Evolutionary conservation across 2,797 vertebrate genomes (phyloP).

Genomic region (Tapirus indicus): DNA sequence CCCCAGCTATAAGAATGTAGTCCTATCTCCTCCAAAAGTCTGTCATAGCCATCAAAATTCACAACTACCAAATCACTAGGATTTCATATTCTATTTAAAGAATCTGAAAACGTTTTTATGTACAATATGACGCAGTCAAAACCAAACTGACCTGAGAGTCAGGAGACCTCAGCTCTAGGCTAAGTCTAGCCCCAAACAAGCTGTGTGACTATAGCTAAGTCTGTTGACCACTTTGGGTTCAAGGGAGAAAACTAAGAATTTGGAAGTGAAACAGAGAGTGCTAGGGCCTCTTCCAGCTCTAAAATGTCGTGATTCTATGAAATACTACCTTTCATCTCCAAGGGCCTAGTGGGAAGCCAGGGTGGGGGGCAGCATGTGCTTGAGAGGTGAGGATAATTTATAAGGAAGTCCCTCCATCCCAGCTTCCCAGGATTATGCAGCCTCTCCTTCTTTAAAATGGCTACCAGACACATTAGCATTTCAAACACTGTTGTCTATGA

Average conservation of each 20-base stretch:
- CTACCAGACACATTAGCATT: constrained; percentile 53
- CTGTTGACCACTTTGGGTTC: not conserved
- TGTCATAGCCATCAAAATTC: constrained; percentile 44
- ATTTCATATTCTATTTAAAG: not conserved
- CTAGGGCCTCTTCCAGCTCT: not conserved
- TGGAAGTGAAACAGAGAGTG: constrained; percentile 35
- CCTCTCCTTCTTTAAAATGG: constrained; percentile 22
- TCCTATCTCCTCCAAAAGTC: constrained; percentile 15
- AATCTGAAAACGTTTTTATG: not conserved
- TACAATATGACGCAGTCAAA: not conserved
- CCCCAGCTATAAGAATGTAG: not conserved
- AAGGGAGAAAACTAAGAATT: constrained; percentile 36
- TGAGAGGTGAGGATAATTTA: constrained; percentile 3
- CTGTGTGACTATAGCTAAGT: not conserved
- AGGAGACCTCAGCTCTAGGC: not conserved
- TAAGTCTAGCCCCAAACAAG: not conserved
- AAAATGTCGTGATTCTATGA: constrained; percentile 17
- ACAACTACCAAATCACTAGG: not conserved
- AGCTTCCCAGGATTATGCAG: not conserved
- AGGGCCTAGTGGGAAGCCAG: not conserved
- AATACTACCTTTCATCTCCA: constrained; percentile 24
- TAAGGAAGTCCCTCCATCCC: not conserved
- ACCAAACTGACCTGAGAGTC: not conserved
- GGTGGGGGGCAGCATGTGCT: not conserved
- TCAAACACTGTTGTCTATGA: constrained; percentile 51